Base-by-base conservation (phyloP, 2,888 invertebrate genomes). In the Perithous albicinctus region DNA sequence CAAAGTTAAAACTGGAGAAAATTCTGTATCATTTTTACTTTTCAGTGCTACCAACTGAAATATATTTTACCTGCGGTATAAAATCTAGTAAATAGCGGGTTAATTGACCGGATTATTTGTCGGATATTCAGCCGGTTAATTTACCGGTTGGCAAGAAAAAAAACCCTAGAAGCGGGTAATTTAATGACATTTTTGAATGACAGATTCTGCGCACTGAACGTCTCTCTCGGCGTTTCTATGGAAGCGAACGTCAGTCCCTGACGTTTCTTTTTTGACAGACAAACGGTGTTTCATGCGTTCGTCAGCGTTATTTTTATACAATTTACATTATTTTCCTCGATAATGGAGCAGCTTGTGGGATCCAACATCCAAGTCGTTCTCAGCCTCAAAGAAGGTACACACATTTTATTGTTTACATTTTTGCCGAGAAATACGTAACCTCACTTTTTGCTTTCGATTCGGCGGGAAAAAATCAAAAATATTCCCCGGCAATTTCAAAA, bases 361-460 rank as follows among this genome's bases (percentile, higher is more conserved):
- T 94, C 94, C 80, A 94, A 94, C 87, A 94, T 96, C 78, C 95
- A 96, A 92, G 94, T 96, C 85, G 95, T 96, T 82, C 92, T 96
- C 70, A 95, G 95, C 82, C 93, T 96, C 35, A 95, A 95, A 92
- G 95, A 95, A 93, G 96, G 96, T 94, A 83, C 83, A 67, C n/a
- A n/a, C n/a, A n/a, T n/a, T n/a, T n/a, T 18, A 61, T 35, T 78
- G 43, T 76, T 23, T n/a, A 46, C 59, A 46, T 66, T 32, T 6
- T 10, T 26, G n/a, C n/a, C n/a, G n/a, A n/a, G n/a, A 8, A 15
- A 1, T 4, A 67, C 56, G 76, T 85, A 86, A 83, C 84, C 85
- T 84, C 69, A 48, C 29, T 48, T 23, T 46, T 20, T 51, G 12
- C 41, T 29, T 51, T 23, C 3, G 32, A 38, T 56, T 63, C 73